phyloP scores from a whole-genome alignment of 2,888 invertebrate genomes.

The Drosophila acutilabella region DNA sequence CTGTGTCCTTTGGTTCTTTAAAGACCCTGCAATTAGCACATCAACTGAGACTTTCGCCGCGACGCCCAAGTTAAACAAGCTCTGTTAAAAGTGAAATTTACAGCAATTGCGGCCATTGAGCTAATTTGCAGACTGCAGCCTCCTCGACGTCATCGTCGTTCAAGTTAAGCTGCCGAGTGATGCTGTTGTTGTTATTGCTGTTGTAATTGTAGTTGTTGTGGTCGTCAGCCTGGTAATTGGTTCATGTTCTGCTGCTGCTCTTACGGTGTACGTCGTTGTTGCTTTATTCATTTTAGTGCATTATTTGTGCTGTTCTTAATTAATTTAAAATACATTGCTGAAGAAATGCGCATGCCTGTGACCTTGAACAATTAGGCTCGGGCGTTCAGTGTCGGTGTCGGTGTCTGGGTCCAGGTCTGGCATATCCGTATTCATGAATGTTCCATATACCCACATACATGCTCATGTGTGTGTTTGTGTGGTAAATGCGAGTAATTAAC shows the following conservation, averaged over 20 bases:
- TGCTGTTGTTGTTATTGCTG: conserved; percentile 23
- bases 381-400: conserved; percentile 43
- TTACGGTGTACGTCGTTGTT: conserved; percentile 6
- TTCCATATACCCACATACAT: conserved; percentile 66
- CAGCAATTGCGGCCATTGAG: conserved; percentile 52
- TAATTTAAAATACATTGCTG: conserved; percentile 73
- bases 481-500: conserved; percentile 75
- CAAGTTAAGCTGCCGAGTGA: conserved; percentile 35
- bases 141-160: conserved; percentile 25
- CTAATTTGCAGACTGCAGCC: conserved; percentile 54
- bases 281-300: conserved; percentile 46
- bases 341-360: conserved; percentile 80
- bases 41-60: conserved; percentile 62
- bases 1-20: conserved; percentile 25
- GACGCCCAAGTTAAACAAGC: conserved; percentile 33
- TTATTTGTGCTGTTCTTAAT: conserved; percentile 65
- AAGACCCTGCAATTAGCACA: conserved; percentile 46
- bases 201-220: conserved; percentile 35
- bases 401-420: conserved; percentile 64
- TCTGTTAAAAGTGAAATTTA: conserved; percentile 68
- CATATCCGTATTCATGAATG: conserved; percentile 61
- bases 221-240: conserved; percentile 31
- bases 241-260: conserved; percentile 14
- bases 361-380: conserved; percentile 79
- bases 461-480: conserved; percentile 39